Evolutionary conservation across 2,888 invertebrate species (phyloP).

Genomic region (Drosophila testacea): DNA sequence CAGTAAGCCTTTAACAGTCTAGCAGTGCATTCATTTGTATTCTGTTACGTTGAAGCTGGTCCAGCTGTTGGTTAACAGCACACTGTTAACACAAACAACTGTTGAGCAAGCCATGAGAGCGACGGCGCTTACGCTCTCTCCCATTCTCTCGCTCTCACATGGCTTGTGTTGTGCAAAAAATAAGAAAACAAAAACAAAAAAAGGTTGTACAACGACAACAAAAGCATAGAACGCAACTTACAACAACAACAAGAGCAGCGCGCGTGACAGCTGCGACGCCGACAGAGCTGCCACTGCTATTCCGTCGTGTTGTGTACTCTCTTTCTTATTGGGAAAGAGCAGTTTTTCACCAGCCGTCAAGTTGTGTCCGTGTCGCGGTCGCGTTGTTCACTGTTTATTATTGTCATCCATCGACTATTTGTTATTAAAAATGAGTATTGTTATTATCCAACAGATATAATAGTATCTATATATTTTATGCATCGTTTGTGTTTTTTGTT

Average conservation of each 20-base stretch:
- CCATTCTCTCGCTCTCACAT: conserved; percentile 15
- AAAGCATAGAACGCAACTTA: conserved; percentile 67
- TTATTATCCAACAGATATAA: conserved; percentile 33
- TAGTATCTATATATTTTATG: conserved; percentile 8
- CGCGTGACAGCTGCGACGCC: conserved; percentile 66
- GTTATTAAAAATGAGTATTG: conserved; percentile 37
- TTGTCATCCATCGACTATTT: conserved; percentile 47
- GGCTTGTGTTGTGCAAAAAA: conserved; percentile 48
- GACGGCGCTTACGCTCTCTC: conserved; percentile 42
- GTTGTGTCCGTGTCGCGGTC: conserved; percentile 65
- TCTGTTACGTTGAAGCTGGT: conserved; percentile 22
- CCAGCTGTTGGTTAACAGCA: conserved; percentile 50
- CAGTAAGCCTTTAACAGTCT: conserved; percentile 25
- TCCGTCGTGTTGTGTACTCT: conserved; percentile 53
- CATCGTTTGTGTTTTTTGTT: conserved; percentile 25
- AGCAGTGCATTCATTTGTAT: conserved; percentile 7
- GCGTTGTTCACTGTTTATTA: conserved; percentile 51
- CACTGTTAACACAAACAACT: conserved; percentile 63
- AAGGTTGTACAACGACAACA: conserved; percentile 52
- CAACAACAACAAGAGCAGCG: conserved; percentile 57
- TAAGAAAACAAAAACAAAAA: conserved; percentile 18
- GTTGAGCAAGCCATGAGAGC: conserved; percentile 59
- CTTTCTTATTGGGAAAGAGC: conserved; percentile 70
- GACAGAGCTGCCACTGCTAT: conserved; percentile 35
- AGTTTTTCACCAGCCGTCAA: conserved; percentile 70